Evolutionary conservation across 2,797 vertebrate species (phyloP), one percentile per base, ranked within the genome.

Genomic region (Premnoplex brunnescens): DNA sequence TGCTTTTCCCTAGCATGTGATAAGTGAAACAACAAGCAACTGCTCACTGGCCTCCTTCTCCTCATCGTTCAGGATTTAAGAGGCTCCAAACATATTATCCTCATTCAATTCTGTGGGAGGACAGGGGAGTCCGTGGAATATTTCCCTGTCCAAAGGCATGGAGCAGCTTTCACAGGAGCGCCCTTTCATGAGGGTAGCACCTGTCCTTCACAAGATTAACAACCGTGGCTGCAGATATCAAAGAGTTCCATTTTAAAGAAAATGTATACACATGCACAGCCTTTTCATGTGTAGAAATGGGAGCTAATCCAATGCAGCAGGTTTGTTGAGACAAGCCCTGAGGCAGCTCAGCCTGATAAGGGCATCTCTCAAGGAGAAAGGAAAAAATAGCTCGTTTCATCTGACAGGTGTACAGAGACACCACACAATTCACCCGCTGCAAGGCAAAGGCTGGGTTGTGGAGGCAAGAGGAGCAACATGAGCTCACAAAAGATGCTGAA

Each of bases 301-400:
- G 86, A 92, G 60, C 34, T 94, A 95, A 95, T 94, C 84, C 77
- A 89, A 72, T 60, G 60, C 49, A 93, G 92, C 94, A 92, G 83
- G 77, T 92, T 94, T 79, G 71, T 4, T 30, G 51, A 88, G 74
- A 91, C 41, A 39, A 91, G 91, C 91, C 88, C 89, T 34, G 56
- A 93, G 95, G 95, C 93, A 90, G 73, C 74, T 68, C 85, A 81
- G 66, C 73, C 77, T 60, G 94, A 71, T 88, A 88, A 95, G 67
- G 59, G 67, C 77, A 76, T 19, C 34, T 92, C 71, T 84, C 71
- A 51, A 0, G 2, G 32, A 89, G 34, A 88, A 41, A 59, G n/a
- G 7, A 30, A 75, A 88, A 91, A 93, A 55, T 6, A 58, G 56
- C 21, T 79, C 39, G 32, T 73, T 84, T 69, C 52, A 93, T 79